Conservation (phyloP, 2,888 invertebrate species). For the Spilosoma lubricipeda region DNA sequence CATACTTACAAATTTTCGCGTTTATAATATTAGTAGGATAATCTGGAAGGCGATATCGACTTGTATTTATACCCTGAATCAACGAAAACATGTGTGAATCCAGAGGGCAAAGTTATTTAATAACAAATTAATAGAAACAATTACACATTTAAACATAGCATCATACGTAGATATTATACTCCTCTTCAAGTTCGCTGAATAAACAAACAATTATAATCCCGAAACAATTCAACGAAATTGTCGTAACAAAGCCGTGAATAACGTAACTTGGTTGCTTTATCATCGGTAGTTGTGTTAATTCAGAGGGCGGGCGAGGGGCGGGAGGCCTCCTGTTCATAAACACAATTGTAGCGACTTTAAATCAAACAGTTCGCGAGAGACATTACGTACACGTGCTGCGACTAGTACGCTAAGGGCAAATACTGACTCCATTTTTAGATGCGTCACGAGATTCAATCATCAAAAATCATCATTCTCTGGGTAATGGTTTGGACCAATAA, state of each 20-base stretch:
- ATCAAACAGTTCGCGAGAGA: conserved; percentile 82
- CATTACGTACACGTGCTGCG: conserved; percentile 83
- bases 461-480: too few species aligned
- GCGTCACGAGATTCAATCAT: conserved; percentile 41
- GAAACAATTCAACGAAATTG: conserved; percentile 24
- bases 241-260: conserved; percentile 23
- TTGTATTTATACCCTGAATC: not conserved
- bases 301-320: conserved; percentile 27
- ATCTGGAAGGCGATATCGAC: not conserved
- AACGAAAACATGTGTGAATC: not conserved
- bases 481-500: too few species aligned
- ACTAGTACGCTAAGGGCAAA: conserved; percentile 53
- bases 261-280: conserved; percentile 45
- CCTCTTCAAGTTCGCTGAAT: conserved; percentile 6
- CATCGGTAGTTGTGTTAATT: conserved; percentile 54
- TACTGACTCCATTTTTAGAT: conserved; percentile 47
- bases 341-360: conserved; percentile 84
- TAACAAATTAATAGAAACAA: not conserved
- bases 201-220: conserved; percentile 26
- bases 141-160: not conserved
- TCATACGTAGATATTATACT: not conserved
- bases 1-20: too few species aligned
- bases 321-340: conserved; percentile 65
- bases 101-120: too few species aligned
- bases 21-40: too few species aligned